Evolutionary conservation across 2,113 vertebrate species (phyloP).

Genomic region (Ciconia stormi): DNA sequence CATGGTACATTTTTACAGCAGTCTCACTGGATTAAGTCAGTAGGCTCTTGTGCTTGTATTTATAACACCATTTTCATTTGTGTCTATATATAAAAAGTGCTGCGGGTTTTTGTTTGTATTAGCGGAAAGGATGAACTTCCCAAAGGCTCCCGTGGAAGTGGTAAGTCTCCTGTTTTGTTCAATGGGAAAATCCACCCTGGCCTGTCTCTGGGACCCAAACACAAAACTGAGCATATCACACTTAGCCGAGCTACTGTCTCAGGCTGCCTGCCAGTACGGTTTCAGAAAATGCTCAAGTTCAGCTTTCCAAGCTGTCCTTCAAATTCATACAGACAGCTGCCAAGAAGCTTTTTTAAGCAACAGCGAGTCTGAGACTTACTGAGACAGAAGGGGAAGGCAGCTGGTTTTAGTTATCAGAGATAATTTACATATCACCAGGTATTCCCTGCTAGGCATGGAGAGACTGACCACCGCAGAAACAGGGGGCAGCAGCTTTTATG

Average conservation of each 20-base stretch:
- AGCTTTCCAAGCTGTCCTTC: slow-evolving; percentile 16
- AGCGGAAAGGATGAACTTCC: neutral
- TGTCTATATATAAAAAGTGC: neutral
- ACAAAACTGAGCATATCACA: neutral
- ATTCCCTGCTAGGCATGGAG: neutral
- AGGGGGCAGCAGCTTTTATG: neutral
- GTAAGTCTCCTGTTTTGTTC: neutral
- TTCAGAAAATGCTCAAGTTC: slow-evolving; percentile 23
- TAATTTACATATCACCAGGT: neutral
- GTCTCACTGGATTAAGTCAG: neutral
- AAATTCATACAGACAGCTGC: neutral
- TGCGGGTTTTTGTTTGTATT: neutral
- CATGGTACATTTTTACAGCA: neutral
- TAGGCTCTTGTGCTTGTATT: neutral
- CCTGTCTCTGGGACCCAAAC: neutral
- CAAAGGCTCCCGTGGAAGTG: neutral
- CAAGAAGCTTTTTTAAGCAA: slow-evolving; percentile 1
- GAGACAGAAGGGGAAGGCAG: neutral
- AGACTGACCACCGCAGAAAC: neutral
- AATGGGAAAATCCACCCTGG: neutral
- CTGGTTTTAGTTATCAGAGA: neutral
- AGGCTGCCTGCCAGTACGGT: neutral
- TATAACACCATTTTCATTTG: neutral
- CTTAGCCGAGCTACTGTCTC: neutral
- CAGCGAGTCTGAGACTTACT: neutral